Conservation (phyloP, 2,113 vertebrate species). For the Mustela nigripes region DNA sequence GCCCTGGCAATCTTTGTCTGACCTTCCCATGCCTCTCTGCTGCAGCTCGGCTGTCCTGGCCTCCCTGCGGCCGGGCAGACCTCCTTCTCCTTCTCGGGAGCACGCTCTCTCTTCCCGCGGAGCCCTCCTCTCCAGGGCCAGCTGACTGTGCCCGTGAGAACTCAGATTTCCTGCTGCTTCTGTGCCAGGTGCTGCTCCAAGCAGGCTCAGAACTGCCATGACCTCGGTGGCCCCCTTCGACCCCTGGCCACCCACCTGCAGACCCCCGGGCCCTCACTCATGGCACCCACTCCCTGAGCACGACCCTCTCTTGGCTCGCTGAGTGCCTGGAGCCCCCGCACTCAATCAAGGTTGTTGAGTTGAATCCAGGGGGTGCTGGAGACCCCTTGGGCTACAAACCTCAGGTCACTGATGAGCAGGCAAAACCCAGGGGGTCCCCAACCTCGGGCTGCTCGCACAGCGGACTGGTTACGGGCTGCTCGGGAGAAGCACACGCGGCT, state of each 20-base stretch:
- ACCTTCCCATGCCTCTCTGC: rapidly evolving
- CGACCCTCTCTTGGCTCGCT: rapidly evolving
- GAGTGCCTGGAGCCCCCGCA: rapidly evolving
- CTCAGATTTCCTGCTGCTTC: too few species aligned
- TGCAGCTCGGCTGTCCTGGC: not conserved
- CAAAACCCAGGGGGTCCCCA: rapidly evolving
- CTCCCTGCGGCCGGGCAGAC: rapidly evolving
- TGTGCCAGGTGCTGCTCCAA: not conserved
- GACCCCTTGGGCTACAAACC: not conserved
- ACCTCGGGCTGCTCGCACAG: rapidly evolving
- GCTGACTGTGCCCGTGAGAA: not conserved
- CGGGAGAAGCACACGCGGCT: rapidly evolving
- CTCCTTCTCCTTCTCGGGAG: rapidly evolving
- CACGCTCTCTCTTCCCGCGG: rapidly evolving
- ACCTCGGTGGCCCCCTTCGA: rapidly evolving
- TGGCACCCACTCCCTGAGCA: not conserved
- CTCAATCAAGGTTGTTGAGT: too few species aligned
- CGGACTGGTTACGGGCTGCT: not conserved
- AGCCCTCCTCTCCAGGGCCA: not conserved
- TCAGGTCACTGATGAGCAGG: not conserved
- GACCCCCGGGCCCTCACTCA: not conserved
- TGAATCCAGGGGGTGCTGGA: not conserved
- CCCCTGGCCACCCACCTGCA: not conserved
- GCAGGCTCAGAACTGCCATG: not conserved
- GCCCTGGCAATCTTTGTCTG: not conserved